Percentiles rank a stretch among this genome's conserved stretches.
Conservation (phyloP, 2,113 vertebrate species). For the Platysternon megacephalum region DNA sequence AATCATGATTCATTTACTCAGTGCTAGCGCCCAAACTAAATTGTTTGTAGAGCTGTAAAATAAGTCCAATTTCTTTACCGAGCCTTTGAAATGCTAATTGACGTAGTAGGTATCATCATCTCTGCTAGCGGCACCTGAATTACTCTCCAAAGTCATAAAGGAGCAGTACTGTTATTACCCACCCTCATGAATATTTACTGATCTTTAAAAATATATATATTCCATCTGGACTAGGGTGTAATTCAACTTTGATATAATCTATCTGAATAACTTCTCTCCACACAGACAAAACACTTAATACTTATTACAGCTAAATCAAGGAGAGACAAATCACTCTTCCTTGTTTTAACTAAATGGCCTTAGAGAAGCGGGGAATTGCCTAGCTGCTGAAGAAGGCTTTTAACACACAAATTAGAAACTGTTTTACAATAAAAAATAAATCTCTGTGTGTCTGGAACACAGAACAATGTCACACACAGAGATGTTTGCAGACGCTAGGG, state of each 20-base stretch:
- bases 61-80: neutral
- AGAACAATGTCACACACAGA: conserved; percentile 12
- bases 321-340: conserved; percentile 55
- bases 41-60: neutral
- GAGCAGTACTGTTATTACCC: conserved; percentile 22
- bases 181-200: conserved; percentile 52
- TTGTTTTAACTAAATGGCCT: conserved; percentile 42
- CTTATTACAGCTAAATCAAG: conserved; percentile 63
- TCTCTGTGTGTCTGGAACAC: conserved; percentile 4
- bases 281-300: conserved; percentile 68
- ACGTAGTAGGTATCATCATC: neutral
- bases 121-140: neutral
- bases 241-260: conserved; percentile 59
- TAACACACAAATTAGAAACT: conserved; percentile 45
- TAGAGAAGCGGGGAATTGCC: conserved; percentile 4
- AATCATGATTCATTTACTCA: accelerated
- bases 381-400: conserved; percentile 21
- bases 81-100: conserved; percentile 40
- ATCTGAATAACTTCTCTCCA: conserved; percentile 56
- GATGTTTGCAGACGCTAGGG: neutral
- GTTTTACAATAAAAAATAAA: conserved; percentile 41
- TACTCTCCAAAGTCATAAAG: neutral
- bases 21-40: neutral
- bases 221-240: conserved; percentile 44
- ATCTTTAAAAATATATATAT: conserved; percentile 41